Evolutionary conservation across 2,888 invertebrate genomes (phyloP), one percentile per base, ranked within the genome.

Genomic region (Limnephilus auricula): DNA sequence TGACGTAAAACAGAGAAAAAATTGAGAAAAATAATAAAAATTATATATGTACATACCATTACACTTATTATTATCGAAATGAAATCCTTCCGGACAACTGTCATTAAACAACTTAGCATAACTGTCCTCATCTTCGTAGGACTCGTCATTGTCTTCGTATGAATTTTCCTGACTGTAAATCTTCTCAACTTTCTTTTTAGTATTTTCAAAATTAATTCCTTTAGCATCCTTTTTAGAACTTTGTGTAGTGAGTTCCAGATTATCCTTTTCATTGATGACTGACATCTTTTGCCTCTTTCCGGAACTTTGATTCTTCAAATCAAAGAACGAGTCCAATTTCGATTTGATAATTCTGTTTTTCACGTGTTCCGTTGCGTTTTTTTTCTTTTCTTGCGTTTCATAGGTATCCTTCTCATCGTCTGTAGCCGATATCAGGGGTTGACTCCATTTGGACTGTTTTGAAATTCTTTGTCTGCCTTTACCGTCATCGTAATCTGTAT

Each of bases 31-130:
- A 12, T 10, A 40, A 40, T 40, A 31, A 32, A 10, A 80, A 45
- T 25, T 82, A 45, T 9, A 65, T 2, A 25, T 65, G 9, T 25
- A 92, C 34, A 82, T 90, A 94, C 94, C 94, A 92, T 92, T 90
- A 92, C 94, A 94, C 30, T 89, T 92, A 31, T 93, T 93, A 91
- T 93, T 91, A 79, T 93, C 85, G 2, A 90, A 65, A 89, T 93
- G 90, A 92, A 90, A 94, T 13, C 94, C 94, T 78, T 93, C 92
- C 10, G 93, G 92, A 91, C 94, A 94, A 25, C 93, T 92, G 45
- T 93, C 93, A 37, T 93, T 91, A 83, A 93, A 90, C 18, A 91
- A 12, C 31, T 90, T 34, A 12, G 65, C 30, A 37, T 79, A 32
- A 65, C 31, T 79, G 25, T 92, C 91, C n/a, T 91, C 91, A 83